A percentile compares a stretch with the other conserved stretches of the same genome.
Conservation (phyloP, 2,797 vertebrate genomes). For the Pelodytes ibericus region DNA sequence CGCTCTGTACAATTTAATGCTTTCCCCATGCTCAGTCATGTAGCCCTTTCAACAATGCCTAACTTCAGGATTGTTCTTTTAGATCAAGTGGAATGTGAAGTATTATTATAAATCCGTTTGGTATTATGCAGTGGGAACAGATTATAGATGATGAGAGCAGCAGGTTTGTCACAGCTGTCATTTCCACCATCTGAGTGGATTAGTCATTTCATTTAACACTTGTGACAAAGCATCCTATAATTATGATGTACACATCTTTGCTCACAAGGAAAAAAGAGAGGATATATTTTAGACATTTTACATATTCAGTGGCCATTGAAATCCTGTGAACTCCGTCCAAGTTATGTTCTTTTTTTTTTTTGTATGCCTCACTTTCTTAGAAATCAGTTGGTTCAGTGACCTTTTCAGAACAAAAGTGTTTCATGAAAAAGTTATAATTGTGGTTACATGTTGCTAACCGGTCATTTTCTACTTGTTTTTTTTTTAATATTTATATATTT, state of each 20-base stretch:
- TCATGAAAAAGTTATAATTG: constrained; percentile 28
- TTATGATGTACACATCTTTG: constrained; percentile 56
- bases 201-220: constrained; percentile 59
- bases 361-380: constrained; percentile 56
- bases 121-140: constrained; percentile 56
- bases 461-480: too few relatives aligned
- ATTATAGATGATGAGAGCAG: constrained; percentile 56
- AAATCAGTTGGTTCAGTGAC: constrained; percentile 46
- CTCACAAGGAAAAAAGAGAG: constrained; percentile 45
- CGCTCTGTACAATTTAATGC: too few relatives aligned
- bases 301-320: constrained; percentile 60
- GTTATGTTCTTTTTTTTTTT: constrained; percentile 57
- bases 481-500: too few relatives aligned
- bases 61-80: too few relatives aligned
- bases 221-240: constrained; percentile 58
- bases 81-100: constrained; percentile 43
- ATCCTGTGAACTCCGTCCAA: constrained; percentile 58
- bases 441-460: constrained; percentile 15
- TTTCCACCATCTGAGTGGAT: constrained; percentile 56
- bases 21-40: too few relatives aligned
- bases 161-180: constrained; percentile 62
- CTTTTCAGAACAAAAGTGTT: constrained; percentile 15
- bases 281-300: constrained; percentile 41
- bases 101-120: constrained; percentile 62
- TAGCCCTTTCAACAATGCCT: too few relatives aligned